phyloP scores from a whole-genome alignment of 1,140 invertebrate genomes.

The Drosophila parabipectinata region DNA sequence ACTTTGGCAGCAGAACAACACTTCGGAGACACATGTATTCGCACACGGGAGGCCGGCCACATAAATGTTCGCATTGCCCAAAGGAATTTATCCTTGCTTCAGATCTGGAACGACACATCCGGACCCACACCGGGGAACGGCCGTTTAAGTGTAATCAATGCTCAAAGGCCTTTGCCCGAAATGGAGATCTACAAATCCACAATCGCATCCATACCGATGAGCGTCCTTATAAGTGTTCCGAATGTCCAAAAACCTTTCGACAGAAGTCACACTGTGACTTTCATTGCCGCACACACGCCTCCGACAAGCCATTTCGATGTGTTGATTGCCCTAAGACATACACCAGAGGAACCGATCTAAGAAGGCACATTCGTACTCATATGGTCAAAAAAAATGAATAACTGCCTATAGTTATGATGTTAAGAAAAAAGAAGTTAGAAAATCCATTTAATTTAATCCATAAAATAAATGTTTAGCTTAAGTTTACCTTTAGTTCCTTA shows the following conservation, averaged over 20 bases:
- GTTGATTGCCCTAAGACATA: conserved; percentile 13
- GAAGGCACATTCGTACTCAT: not conserved
- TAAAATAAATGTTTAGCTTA: too few species aligned
- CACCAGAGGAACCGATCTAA: not conserved
- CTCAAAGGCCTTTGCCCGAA: conserved; percentile 18
- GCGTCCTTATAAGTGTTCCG: conserved; percentile 5
- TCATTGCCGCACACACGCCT: conserved; percentile 3
- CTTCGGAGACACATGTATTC: not conserved
- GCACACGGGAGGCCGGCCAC: conserved; percentile 1
- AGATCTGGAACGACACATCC: conserved; percentile 11
- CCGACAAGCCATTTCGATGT: not conserved
- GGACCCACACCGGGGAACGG: conserved; percentile 32
- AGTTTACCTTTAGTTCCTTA: too few species aligned
- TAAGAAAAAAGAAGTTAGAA: too few species aligned
- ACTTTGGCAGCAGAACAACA: not conserved
- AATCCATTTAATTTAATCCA: too few species aligned
- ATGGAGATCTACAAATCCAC: not conserved
- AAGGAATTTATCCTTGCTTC: not conserved
- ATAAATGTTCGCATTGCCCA: conserved; percentile 7
- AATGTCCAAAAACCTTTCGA: conserved; percentile 7
- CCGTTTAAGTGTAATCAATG: conserved; percentile 21
- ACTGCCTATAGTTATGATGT: too few species aligned
- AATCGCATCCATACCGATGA: not conserved
- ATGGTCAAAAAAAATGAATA: not conserved
- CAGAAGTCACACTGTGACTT: not conserved